Percentiles rank a stretch among this genome's conserved stretches.
phyloP scores from a whole-genome alignment of 1,140 invertebrate genomes.

The Drosophila simulans region DNA sequence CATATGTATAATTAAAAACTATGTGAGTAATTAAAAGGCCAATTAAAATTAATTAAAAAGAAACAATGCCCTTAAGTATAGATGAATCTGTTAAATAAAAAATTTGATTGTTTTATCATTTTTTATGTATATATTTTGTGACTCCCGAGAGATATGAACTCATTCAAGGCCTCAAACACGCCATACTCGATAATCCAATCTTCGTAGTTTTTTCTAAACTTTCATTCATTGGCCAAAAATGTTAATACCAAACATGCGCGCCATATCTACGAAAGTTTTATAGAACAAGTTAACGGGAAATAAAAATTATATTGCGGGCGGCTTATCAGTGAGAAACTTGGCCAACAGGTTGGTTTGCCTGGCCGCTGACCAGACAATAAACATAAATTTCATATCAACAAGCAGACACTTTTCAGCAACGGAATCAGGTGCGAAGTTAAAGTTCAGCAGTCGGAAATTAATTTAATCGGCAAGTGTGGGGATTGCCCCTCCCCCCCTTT shows the following conservation, averaged over 20 bases:
- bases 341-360: constrained; percentile 34
- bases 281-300: constrained; percentile 38
- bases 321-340: constrained; percentile 37
- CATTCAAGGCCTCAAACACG: too few species aligned
- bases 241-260: constrained; percentile 22
- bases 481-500: neutral
- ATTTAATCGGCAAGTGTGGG: constrained; percentile 24
- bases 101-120: too few species aligned
- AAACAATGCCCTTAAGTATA: neutral
- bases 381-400: constrained; percentile 19
- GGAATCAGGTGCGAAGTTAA: constrained; percentile 39
- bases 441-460: constrained; percentile 46
- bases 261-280: constrained; percentile 10
- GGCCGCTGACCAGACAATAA: constrained; percentile 33
- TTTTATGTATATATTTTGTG: too few species aligned
- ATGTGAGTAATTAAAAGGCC: neutral
- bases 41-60: neutral
- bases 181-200: neutral
- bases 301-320: constrained; percentile 36
- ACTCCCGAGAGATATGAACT: neutral
- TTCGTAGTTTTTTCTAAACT: neutral
- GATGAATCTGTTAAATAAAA: neutral
- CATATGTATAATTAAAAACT: neutral
- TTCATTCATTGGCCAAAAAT: constrained; percentile 11
- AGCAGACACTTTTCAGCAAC: neutral